Base-by-base conservation (phyloP, 2,888 invertebrate species). In the Rhamnusium bicolor region DNA sequence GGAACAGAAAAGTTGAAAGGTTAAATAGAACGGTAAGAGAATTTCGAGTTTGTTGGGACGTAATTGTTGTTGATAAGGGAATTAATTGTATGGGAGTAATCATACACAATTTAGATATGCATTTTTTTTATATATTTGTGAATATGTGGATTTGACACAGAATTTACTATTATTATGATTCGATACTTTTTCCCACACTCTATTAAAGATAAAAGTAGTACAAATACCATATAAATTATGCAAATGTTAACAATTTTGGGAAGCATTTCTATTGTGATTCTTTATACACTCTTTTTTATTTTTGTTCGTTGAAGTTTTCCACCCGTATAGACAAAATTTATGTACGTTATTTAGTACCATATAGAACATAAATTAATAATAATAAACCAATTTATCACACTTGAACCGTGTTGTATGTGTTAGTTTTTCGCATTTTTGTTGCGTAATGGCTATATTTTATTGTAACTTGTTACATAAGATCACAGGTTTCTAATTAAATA, bases 401-500 rank as follows among this genome's bases (percentile, higher is more conserved):
- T 40, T 40, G 40, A 40, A 40, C 40, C 40, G 40, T 40, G 40
- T 14, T 40, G n/a, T n/a, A n/a, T 40, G 40, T 40, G 40, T 40
- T 40, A 40, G 54, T 10, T 54, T 24, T 54, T 54, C 54, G 24
- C 27, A 14, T 56, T 56, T 56, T 56, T 40, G 54, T 56, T 56
- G 54, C 54, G 16, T 24, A 56, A 56, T 7, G 8, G 24, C n/a
- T n/a, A 40, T 24, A 24, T 27, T n/a, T 27, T 16, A 56, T 56
- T 27, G 14, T 21, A 21, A n/a, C 27, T 24, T 14, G 24, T 56
- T 56, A 27, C 27, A 8, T 56, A 56, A 56, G 27, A 14, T 8
- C n/a, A 16, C n/a, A 14, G 14, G 54, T 56, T 56, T 56, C 54
- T 56, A 56, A 56, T 56, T 56, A 56, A 7, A 12, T 56, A 16